Evolutionary conservation across 2,888 invertebrate species (phyloP), one percentile per base, ranked within the genome.

Genomic region (Trichogramma evanescens): DNA sequence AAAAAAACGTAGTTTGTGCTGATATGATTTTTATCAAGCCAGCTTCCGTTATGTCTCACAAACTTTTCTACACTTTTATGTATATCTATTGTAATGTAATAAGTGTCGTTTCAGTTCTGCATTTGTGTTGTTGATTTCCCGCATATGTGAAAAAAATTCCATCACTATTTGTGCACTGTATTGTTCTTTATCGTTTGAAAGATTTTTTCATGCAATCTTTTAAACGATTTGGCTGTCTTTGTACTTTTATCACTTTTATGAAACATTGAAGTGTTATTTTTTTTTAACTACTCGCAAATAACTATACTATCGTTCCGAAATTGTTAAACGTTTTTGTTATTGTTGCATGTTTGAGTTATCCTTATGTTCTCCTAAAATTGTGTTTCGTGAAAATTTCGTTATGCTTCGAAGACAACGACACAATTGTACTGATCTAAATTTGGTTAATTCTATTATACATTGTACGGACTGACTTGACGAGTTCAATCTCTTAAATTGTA

Each of bases 381-480:
- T 82, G 82, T 85, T 84, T 82, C 84, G 84, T 85, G 84, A 83
- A 82, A 82, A 82, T 83, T 79, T 79, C 81, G 83, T 85, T 84
- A 69, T 73, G 76, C 76, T 75, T 77, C 64, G 61, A 62, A 26
- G 26, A 26, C 26, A 59, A 69, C 63, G 61, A 71, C 66, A 71
- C 71, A 72, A 70, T 58, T 73, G 74, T 74, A 50, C 38, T 50
- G 10, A 59, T 62, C 26, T 26, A 26, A 26, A 26, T 26, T 26
- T 26, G 1, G 26, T 26, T 2, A 26, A 26, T 26, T 26, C 26
- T 2, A 26, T 26, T 26, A 26, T 26, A 26, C 26, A 26, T 26
- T 26, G 26, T 26, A 26, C 26, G 26, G 26, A 26, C 26, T 26
- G 26, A 26, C 26, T 26, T 26, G 26, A 26, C 26, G 26, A 26